A percentile compares a stretch with the other conserved stretches of the same genome.
Evolutionary conservation across 1,140 invertebrate species (phyloP).

Genomic region (Trissolcus basalis): DNA sequence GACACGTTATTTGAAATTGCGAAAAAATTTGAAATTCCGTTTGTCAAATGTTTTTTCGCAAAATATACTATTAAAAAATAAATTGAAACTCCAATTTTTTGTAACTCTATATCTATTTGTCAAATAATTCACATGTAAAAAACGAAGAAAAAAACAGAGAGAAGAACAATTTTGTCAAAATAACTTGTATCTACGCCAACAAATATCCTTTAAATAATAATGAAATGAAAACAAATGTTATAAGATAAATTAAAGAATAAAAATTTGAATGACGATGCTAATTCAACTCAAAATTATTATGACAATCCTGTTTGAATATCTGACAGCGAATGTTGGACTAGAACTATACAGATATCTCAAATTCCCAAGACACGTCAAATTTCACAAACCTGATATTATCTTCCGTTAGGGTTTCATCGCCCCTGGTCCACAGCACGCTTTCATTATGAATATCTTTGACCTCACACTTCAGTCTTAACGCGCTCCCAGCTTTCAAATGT

Average conservation of each 20-base stretch:
- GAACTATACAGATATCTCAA: constrained; percentile 36
- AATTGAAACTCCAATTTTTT: no score
- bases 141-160: no score
- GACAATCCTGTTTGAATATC: background rate
- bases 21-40: no score
- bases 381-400: constrained; percentile 72
- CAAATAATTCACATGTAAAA: no score
- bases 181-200: no score
- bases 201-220: no score
- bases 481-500: constrained; percentile 76
- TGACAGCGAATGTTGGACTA: constrained; percentile 19
- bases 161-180: no score
- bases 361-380: constrained; percentile 24
- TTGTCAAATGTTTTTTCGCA: no score
- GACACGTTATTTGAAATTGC: no score
- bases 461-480: constrained; percentile 76
- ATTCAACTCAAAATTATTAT: constrained; percentile 39
- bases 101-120: no score
- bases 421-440: constrained; percentile 74
- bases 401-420: constrained; percentile 71
- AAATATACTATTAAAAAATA: no score
- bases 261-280: constrained; percentile 19
- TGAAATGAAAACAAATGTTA: no score
- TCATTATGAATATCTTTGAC: constrained; percentile 75
- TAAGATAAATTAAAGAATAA: background rate